Percentiles rank a stretch among this genome's conserved stretches.
Conservation (phyloP, 2,113 vertebrate species). For the Elaphurus davidianus region DNA sequence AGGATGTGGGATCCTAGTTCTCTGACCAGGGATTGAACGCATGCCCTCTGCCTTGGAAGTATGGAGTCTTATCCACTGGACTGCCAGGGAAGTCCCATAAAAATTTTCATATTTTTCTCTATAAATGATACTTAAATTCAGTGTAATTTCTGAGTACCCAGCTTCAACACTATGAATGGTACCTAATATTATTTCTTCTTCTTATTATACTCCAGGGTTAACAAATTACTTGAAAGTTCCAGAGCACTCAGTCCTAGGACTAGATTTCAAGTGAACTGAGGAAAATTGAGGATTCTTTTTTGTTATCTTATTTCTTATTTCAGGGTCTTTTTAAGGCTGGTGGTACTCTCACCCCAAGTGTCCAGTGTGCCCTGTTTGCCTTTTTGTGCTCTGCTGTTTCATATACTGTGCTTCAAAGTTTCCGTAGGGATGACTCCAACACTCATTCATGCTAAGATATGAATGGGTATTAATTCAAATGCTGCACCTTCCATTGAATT, state of each 20-base stretch:
- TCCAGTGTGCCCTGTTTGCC: background rate
- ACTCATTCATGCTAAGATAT: constrained; percentile 36
- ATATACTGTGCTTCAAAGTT: background rate
- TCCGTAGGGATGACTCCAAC: background rate
- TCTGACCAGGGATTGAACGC: background rate
- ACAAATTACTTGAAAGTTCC: background rate
- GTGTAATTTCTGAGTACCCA: background rate
- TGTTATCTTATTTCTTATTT: background rate
- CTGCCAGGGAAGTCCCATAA: background rate
- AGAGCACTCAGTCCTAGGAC: background rate
- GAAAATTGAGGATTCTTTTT: background rate
- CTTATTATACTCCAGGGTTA: background rate
- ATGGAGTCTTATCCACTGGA: background rate
- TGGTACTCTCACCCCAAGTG: background rate
- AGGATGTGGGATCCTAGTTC: background rate
- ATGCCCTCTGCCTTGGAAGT: background rate
- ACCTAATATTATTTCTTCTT: background rate
- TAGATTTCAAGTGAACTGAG: background rate
- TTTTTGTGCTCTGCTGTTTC: constrained; percentile 24
- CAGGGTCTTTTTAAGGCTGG: background rate
- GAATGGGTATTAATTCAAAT: constrained; percentile 50
- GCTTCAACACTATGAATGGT: background rate
- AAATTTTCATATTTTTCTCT: background rate
- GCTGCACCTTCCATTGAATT: constrained; percentile 44
- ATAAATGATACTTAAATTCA: background rate